Evolutionary conservation across 2,113 vertebrate species (phyloP).

Genomic region (Marcusenius ussheri): DNA sequence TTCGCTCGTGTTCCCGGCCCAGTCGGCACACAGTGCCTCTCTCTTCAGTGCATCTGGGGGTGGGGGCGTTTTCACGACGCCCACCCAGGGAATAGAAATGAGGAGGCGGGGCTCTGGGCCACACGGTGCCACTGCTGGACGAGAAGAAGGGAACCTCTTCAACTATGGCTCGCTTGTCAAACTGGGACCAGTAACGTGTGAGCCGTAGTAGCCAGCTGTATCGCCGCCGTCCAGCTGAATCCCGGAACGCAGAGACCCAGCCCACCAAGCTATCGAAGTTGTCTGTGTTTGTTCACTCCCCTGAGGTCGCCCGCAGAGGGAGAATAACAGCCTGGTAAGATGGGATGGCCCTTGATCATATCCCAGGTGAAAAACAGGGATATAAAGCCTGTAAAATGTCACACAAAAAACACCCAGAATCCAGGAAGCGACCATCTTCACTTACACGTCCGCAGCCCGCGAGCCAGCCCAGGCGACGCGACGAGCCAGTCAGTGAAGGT

Average conservation of each 20-base stretch:
- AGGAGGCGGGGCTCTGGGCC: neutral
- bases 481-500: conserved; percentile 56
- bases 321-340: neutral
- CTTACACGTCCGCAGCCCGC: neutral
- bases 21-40: conserved; percentile 38
- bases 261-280: neutral
- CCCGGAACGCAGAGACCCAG: neutral
- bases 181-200: neutral
- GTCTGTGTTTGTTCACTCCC: neutral
- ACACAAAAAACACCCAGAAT: conserved; percentile 20
- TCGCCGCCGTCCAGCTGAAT: neutral
- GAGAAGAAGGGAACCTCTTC: neutral
- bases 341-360: neutral
- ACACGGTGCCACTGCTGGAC: neutral
- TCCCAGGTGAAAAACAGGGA: conserved; percentile 6
- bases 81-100: conserved; percentile 28
- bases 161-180: neutral
- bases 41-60: conserved; percentile 24
- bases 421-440: neutral
- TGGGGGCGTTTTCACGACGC: conserved; percentile 4
- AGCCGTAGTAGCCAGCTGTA: neutral
- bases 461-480: conserved; percentile 38
- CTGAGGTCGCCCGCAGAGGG: neutral
- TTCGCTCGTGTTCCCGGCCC: conserved; percentile 50
- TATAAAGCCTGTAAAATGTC: neutral